These are phyloP conservation scores for Mycteria americana DNA, from an alignment of 2,797 vertebrate species.

Conservation along the genomic window DNA sequence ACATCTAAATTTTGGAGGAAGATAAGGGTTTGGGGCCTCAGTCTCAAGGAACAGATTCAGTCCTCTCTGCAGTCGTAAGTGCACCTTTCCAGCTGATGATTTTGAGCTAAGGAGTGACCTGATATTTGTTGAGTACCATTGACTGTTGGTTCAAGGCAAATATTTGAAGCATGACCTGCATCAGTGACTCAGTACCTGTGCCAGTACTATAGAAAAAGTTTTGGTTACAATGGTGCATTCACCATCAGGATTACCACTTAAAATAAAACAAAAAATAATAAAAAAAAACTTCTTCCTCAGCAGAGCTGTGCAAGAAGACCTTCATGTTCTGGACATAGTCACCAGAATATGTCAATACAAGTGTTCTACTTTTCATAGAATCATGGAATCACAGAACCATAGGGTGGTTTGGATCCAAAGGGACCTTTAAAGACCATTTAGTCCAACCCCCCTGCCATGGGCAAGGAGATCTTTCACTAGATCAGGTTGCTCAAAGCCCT, in stretches of 20 bases:
- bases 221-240: neutral
- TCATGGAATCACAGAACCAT: neutral
- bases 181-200: neutral
- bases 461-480: neutral
- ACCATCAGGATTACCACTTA: neutral
- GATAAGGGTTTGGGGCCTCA: neutral
- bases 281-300: neutral
- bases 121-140: neutral
- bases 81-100: neutral
- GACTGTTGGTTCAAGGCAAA: neutral
- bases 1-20: neutral
- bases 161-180: neutral
- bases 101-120: neutral
- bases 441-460: rapidly evolving
- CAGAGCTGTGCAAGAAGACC: neutral
- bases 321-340: neutral
- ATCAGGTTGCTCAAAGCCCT: neutral
- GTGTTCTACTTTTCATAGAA: neutral
- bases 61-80: neutral
- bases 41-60: neutral
- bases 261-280: too few relatives aligned
- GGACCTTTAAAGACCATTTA: neutral
- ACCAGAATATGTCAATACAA: neutral
- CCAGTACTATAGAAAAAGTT: neutral
- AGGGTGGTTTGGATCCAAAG: neutral